Conservation (phyloP, 2,113 vertebrate genomes). For the Oxygymnocypris stewartii region DNA sequence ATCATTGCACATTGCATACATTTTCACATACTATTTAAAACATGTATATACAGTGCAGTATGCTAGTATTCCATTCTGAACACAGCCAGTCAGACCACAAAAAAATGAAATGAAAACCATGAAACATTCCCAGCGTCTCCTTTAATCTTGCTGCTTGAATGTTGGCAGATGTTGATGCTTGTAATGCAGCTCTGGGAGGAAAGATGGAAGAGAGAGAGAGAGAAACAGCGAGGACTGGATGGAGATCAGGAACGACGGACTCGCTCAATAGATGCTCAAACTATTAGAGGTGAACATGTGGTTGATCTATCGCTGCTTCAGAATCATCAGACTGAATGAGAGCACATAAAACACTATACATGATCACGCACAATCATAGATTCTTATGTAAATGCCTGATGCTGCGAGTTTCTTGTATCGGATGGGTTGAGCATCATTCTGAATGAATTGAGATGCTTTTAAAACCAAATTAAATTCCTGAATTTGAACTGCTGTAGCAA, state of each 20-base stretch:
- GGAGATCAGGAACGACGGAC: background rate
- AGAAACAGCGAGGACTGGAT: slow-evolving; percentile 42
- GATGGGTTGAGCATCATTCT: background rate
- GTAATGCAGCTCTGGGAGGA: background rate
- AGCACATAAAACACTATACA: slow-evolving; percentile 20
- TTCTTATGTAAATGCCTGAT: background rate
- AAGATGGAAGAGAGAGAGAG: slow-evolving; percentile 25
- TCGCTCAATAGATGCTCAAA: slow-evolving; percentile 31
- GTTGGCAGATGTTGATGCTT: slow-evolving; percentile 12
- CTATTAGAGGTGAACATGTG: background rate
- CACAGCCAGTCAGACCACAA: slow-evolving; percentile 4
- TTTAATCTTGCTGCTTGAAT: background rate
- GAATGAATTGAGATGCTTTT: background rate
- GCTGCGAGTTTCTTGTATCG: background rate
- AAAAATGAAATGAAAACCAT: background rate
- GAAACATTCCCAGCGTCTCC: background rate
- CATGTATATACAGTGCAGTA: background rate
- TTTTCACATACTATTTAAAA: slow-evolving; percentile 1
- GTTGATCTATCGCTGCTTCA: slow-evolving; percentile 1
- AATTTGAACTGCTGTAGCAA: background rate
- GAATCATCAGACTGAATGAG: background rate
- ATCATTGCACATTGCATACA: background rate
- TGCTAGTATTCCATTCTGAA: slow-evolving; percentile 2
- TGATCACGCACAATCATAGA: background rate
- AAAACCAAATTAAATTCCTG: background rate